Conservation (phyloP, 2,888 invertebrate genomes). For the Meloe dianella region DNA sequence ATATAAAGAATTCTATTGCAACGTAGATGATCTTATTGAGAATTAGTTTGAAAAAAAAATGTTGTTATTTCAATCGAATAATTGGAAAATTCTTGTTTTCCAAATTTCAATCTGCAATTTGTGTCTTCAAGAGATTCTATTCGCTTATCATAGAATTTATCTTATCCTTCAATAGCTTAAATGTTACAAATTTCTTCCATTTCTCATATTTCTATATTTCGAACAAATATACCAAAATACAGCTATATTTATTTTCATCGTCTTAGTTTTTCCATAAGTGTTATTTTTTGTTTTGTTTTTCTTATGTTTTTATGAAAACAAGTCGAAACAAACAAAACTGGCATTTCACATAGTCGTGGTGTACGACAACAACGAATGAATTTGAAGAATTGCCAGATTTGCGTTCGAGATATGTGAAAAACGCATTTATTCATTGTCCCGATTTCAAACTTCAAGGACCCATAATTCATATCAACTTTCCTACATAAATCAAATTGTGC, state of each 20-base stretch:
- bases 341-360: conserved; percentile 6
- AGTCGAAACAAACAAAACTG: neutral
- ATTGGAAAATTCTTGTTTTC: neutral
- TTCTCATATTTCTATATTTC: neutral
- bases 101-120: conserved; percentile 26
- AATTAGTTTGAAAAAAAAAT: neutral
- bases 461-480: conserved; percentile 52
- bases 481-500: conserved; percentile 47
- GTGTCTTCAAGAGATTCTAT: conserved; percentile 39
- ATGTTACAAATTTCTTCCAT: conserved; percentile 1
- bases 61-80: neutral
- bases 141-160: conserved; percentile 45
- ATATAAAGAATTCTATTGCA: conserved; percentile 43
- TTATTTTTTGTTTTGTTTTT: neutral
- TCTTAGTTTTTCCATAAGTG: conserved; percentile 1
- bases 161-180: conserved; percentile 30
- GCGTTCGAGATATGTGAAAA: conserved; percentile 45
- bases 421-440: conserved; percentile 43
- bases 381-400: conserved; percentile 49
- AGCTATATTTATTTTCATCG: conserved; percentile 1
- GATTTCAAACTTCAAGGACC: conserved; percentile 47
- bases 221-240: neutral
- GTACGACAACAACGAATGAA: conserved; percentile 21
- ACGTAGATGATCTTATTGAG: conserved; percentile 32
- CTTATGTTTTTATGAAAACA: neutral